Evolutionary conservation across 1,140 invertebrate genomes (phyloP).

Genomic region (Heliothis virescens): DNA sequence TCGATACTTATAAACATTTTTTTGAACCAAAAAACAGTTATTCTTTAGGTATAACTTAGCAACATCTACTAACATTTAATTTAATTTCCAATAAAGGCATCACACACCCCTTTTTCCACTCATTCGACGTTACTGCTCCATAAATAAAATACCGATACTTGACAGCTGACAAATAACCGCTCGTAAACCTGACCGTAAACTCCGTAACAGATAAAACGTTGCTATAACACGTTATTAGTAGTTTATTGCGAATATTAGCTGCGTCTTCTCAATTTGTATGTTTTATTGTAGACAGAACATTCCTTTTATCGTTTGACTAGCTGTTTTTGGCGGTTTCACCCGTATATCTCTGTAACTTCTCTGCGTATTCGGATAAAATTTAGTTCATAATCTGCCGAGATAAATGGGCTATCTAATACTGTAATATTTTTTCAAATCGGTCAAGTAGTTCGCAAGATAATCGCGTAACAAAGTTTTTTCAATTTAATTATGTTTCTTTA

Average conservation of each 20-base stretch:
- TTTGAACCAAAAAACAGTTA: no score
- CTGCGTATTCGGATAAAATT: background rate
- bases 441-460: no score
- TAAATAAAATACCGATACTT: constrained; percentile 13
- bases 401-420: no score
- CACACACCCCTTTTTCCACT: background rate
- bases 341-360: background rate
- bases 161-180: constrained; percentile 16
- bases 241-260: constrained; percentile 2
- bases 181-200: constrained; percentile 3
- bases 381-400: background rate
- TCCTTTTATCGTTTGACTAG: background rate
- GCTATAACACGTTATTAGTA: background rate
- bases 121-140: constrained; percentile 5
- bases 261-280: background rate
- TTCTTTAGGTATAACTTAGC: no score
- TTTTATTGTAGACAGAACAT: background rate
- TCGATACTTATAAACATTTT: no score
- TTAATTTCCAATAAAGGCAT: no score
- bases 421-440: no score
- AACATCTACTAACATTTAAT: no score
- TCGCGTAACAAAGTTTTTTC: no score
- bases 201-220: background rate
- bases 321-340: no score
- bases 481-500: no score